Evolutionary conservation across 2,888 invertebrate genomes (phyloP).

Genomic region (Xestia rhomboidea): DNA sequence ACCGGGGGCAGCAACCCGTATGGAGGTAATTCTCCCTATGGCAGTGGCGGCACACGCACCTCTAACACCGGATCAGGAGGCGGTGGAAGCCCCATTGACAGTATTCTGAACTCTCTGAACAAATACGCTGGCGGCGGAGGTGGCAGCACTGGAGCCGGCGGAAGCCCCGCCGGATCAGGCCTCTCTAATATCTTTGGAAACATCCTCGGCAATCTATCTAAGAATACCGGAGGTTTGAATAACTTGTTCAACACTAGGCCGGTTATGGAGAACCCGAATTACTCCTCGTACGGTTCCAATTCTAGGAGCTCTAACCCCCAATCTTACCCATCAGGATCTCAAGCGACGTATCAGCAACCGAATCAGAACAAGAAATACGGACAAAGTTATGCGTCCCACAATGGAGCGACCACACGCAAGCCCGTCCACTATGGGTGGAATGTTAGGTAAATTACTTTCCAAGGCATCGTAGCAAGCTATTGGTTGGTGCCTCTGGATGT

Average conservation of each 20-base stretch:
- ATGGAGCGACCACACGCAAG: conserved; percentile 79
- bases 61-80: conserved; percentile 67
- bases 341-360: conserved; percentile 79
- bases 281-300: conserved; percentile 82
- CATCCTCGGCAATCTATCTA: conserved; percentile 85
- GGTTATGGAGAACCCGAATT: conserved; percentile 86
- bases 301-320: conserved; percentile 84
- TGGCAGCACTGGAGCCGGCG: conserved; percentile 34
- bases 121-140: conserved; percentile 76
- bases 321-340: conserved; percentile 85
- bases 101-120: conserved; percentile 77
- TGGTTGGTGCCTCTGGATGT: conserved; percentile 67
- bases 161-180: conserved; percentile 63
- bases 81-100: conserved; percentile 76
- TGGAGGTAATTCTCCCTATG: conserved; percentile 68
- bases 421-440: conserved; percentile 88
- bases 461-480: conserved; percentile 64
- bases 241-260: conserved; percentile 86
- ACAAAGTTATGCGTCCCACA: conserved; percentile 77
- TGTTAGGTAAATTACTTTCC: conserved; percentile 84
- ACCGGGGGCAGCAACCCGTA: conserved; percentile 65
- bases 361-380: conserved; percentile 83
- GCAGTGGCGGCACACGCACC: conserved; percentile 65
- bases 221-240: conserved; percentile 78
- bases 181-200: conserved; percentile 74